A percentile compares a stretch with the other conserved stretches of the same genome.
Conservation (phyloP, 1,140 invertebrate species). For the Chironomus striatipennis region DNA sequence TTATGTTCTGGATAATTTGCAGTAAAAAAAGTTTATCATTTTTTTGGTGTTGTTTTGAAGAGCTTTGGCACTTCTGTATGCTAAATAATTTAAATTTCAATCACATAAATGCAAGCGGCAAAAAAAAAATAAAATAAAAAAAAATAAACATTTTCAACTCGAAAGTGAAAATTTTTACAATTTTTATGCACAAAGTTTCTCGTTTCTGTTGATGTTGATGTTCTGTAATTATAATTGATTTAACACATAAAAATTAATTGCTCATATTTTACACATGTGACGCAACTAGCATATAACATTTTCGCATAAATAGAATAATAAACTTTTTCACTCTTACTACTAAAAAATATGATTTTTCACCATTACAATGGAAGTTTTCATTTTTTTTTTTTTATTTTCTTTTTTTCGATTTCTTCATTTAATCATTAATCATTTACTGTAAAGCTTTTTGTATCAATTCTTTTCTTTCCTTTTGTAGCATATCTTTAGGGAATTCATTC, state of each 20-base stretch:
- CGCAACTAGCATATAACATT: neutral
- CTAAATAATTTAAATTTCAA: too few relatives aligned
- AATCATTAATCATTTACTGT: neutral
- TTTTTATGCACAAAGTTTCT: too few relatives aligned
- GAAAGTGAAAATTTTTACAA: too few relatives aligned
- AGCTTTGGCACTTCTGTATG: too few relatives aligned
- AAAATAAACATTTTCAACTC: too few relatives aligned
- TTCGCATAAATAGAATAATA: too few relatives aligned
- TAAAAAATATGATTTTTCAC: slow-evolving; percentile 5
- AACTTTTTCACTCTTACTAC: neutral
- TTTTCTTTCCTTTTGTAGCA: neutral
- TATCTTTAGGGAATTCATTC: too few relatives aligned
- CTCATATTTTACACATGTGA: slow-evolving; percentile 1
- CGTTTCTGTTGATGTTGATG: too few relatives aligned
- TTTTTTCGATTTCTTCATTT: neutral
- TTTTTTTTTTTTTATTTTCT: neutral
- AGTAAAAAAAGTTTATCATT: neutral
- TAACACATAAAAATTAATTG: slow-evolving; percentile 14
- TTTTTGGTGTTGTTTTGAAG: neutral
- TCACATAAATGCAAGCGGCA: too few relatives aligned
- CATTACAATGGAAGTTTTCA: neutral
- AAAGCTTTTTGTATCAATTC: slow-evolving; percentile 4
- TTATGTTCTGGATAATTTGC: neutral
- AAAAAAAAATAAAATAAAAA: too few relatives aligned
- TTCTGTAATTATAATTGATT: neutral